These are phyloP conservation scores for Ceratoteleas bidentatus DNA, from an alignment of 1,140 invertebrate species.

Conservation along the genomic window DNA sequence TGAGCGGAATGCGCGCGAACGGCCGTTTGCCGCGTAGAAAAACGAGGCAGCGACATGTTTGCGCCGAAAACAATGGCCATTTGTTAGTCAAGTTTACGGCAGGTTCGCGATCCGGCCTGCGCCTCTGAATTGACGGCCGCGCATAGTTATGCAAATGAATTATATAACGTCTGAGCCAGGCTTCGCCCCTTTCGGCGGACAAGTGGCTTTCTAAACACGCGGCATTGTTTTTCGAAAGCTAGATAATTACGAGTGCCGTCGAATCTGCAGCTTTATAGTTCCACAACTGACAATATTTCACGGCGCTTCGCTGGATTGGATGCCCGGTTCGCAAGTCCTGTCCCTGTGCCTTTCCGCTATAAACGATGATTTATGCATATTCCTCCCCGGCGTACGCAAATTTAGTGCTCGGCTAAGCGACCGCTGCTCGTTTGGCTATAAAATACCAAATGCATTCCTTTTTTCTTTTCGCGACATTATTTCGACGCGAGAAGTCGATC, in stretches of 20 bases:
- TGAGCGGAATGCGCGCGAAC: background rate
- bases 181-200: background rate
- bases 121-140: background rate
- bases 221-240: slow-evolving; percentile 43
- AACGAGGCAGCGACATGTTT: no score
- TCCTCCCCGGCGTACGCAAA: slow-evolving; percentile 59
- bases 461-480: slow-evolving; percentile 2
- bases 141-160: slow-evolving; percentile 24
- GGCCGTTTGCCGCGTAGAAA: no score
- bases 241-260: slow-evolving; percentile 48
- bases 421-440: slow-evolving; percentile 63
- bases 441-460: slow-evolving; percentile 61
- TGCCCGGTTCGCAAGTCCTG: slow-evolving; percentile 48
- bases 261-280: slow-evolving; percentile 51
- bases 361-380: slow-evolving; percentile 65
- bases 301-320: slow-evolving; percentile 37
- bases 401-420: slow-evolving; percentile 63
- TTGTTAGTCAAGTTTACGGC: background rate
- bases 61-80: background rate
- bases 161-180: slow-evolving; percentile 4
- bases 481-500: background rate
- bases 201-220: slow-evolving; percentile 35
- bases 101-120: background rate
- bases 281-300: slow-evolving; percentile 57
- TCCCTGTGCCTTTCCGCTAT: slow-evolving; percentile 51